A percentile compares a stretch with the other conserved stretches of the same genome.
phyloP scores from a whole-genome alignment of 2,113 vertebrate genomes.

The Lampris megalopsis region DNA sequence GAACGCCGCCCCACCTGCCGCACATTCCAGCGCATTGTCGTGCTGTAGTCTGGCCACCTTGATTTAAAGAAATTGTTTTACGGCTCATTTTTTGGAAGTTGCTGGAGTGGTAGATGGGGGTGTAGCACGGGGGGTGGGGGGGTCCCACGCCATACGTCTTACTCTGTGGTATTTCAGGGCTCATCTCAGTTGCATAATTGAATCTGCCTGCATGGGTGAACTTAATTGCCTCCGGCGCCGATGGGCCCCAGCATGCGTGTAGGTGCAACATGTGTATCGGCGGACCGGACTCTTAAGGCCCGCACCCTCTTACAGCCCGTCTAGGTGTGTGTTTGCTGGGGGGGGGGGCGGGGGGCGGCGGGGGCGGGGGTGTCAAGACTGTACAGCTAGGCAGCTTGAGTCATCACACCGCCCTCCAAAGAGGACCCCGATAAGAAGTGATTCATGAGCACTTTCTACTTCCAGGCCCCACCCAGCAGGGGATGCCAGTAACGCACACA shows the following conservation, averaged over 20 bases:
- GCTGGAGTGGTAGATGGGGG: background rate
- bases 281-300: conserved; percentile 70
- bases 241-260: conserved; percentile 62
- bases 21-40: too few species aligned
- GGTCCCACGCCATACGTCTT: conserved; percentile 55
- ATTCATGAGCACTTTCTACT: too few species aligned
- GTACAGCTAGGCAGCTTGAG: conserved; percentile 51
- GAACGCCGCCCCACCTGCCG: background rate
- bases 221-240: conserved; percentile 77
- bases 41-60: conserved; percentile 2
- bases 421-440: too few species aligned
- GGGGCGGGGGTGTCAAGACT: too few species aligned
- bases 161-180: conserved; percentile 71
- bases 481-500: background rate
- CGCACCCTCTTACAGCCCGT: conserved; percentile 23
- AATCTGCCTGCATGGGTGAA: conserved; percentile 80
- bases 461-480: conserved; percentile 24
- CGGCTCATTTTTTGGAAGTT: too few species aligned
- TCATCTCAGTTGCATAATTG: conserved; percentile 80
- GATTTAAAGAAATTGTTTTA: too few species aligned
- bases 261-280: conserved; percentile 58
- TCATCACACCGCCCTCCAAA: conserved; percentile 49
- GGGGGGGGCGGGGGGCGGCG: too few species aligned
- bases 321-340: conserved; percentile 43
- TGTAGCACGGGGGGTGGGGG: conserved; percentile 1